Evolutionary conservation across 2,113 vertebrate genomes (phyloP).

Genomic region (Bos taurus): ARS-UCD2.0 NC_037331.1:30496001-30496500

Average conservation of each 20-base stretch:
- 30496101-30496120: background rate
- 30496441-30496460: background rate
- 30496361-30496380: background rate
- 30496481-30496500: background rate
- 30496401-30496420: background rate
- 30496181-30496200: background rate
- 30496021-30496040: background rate
- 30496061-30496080: background rate
- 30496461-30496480: background rate
- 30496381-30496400: background rate
- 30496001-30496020: background rate
- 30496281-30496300: background rate
- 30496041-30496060: background rate
- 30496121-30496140: background rate
- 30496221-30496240: background rate
- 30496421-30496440: background rate
- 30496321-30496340: background rate
- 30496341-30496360: background rate
- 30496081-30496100: background rate
- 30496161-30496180: background rate
- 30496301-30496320: background rate
- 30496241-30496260: background rate
- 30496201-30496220: background rate
- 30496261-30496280: background rate
- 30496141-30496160: background rate